Conservation (phyloP, 1,140 invertebrate species). For the Oryctes rhinoceros region DNA sequence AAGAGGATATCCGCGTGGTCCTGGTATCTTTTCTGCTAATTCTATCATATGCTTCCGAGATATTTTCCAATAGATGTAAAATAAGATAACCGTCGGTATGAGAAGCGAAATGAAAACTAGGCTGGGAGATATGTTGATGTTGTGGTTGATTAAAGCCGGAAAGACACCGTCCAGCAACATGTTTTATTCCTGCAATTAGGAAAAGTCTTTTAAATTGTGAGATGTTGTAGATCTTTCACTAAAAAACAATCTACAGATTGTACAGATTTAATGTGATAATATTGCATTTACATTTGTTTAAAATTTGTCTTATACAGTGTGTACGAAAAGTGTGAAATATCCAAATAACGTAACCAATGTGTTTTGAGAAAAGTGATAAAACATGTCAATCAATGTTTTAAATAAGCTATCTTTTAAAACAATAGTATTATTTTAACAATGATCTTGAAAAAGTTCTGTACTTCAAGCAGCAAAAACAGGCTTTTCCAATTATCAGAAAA, state of each 20-base stretch:
- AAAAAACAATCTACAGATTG: neutral
- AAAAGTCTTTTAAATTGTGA: too few species aligned
- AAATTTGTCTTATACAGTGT: too few species aligned
- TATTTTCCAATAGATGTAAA: conserved; percentile 76
- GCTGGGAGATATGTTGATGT: neutral
- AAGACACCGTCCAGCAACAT: conserved; percentile 1
- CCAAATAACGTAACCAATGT: too few species aligned
- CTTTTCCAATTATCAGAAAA: too few species aligned
- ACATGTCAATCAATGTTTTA: too few species aligned
- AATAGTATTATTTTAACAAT: too few species aligned
- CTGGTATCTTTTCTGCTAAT: conserved; percentile 74
- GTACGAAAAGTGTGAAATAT: neutral
- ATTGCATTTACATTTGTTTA: too few species aligned
- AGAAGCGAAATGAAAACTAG: conserved; percentile 71
- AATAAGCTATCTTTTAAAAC: neutral
- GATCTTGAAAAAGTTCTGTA: too few species aligned
- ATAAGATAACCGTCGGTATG: conserved; percentile 72
- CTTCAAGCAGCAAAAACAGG: too few species aligned
- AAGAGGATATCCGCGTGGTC: conserved; percentile 73
- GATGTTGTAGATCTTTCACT: too few species aligned
- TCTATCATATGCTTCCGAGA: conserved; percentile 74
- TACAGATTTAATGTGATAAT: too few species aligned
- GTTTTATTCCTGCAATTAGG: neutral
- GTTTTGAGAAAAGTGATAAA: too few species aligned
- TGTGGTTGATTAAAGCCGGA: neutral